Conservation (phyloP, 92 coral and sea anemone genomes). For the Zoanthus solanderi region DNA sequence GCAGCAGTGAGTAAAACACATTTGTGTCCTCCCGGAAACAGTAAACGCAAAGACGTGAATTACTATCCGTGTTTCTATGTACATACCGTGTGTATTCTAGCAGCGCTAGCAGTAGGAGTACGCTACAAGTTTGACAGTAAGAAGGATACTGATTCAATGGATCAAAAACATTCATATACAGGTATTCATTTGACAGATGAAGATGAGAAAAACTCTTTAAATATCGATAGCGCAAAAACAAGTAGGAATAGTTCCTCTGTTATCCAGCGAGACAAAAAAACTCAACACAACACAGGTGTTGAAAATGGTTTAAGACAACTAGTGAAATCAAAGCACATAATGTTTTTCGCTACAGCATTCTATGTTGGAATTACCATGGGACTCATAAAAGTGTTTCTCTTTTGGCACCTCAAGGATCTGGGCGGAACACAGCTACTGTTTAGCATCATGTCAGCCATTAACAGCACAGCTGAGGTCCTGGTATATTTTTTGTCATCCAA, state of each 20-base stretch:
- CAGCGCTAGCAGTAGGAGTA: conserved; percentile 81
- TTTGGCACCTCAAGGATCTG: conserved; percentile 90
- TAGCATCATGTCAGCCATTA: conserved; percentile 87
- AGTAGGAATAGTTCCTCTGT: background rate
- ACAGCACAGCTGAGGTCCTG: conserved; percentile 88
- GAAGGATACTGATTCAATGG: background rate
- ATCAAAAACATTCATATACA: background rate
- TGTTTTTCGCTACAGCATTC: conserved; percentile 93
- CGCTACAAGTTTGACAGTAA: conserved; percentile 74
- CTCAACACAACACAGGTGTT: conserved; percentile 46
- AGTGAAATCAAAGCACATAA: conserved; percentile 71
- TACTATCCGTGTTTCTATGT: conserved; percentile 93
- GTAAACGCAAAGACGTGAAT: conserved; percentile 87
- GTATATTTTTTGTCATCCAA: conserved; percentile 85
- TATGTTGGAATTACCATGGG: conserved; percentile 96
- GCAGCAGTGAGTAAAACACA: conserved; percentile 93
- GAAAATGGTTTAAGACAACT: conserved; percentile 70
- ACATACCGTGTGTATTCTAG: conserved; percentile 73
- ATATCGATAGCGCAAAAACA: conserved; percentile 6
- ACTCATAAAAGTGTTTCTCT: conserved; percentile 92
- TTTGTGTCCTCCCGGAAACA: conserved; percentile 91
- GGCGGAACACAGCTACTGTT: conserved; percentile 89
- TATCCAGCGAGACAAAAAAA: background rate
- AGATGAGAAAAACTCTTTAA: conserved; percentile 16
- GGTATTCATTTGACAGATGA: background rate